Evolutionary conservation across 1,140 invertebrate genomes (phyloP), one percentile per base, ranked within the genome.

Genomic region (Zaprionus camerounensis): DNA sequence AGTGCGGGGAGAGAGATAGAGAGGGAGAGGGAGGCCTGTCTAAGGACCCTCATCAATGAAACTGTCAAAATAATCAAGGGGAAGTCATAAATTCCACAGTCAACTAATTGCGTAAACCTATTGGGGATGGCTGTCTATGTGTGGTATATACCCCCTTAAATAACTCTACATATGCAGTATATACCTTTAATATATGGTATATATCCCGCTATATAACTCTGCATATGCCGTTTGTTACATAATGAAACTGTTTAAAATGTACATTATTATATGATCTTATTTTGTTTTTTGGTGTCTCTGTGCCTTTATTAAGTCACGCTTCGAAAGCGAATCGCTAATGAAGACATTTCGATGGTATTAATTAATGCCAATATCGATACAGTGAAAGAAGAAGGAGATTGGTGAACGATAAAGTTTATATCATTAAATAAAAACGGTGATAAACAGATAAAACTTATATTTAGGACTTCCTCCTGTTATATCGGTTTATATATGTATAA

Each of bases 51-150:
- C 72, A 59, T 87, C 68, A 73, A 71, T 84, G 71, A 41, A 41
- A 28, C 67, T 90, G 81, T 88, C 85, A 90, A 90, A 88, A 90
- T 75, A 81, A 72, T 84, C 66, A 51, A 68, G 46, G 57, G 84
- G 84, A 88, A 90, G 85, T 90, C 85, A 38, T 88, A 90, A 88
- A 81, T 85, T 80, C 38, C 13, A 36, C 26, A 53, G 53, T 41
- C 71, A 83, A 88, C 67, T 51, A 81, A 72, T 71, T 68, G 69
- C 26, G 15, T 13, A 58, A 24, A 55, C 13, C 46, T n/a, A 9
- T 17, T 17, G 15, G 41, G 41, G 41, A 15, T n/a, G n/a, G 15
- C 4, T 44, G 1, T n/a, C 0, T 46, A 46, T 11, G 6, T 20
- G 13, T 51, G 9, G 3, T 44, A 44, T n/a, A 44, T 44, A 44